phyloP scores from a whole-genome alignment of 1,140 invertebrate species.

The Trypoxylus dichotomus region DNA sequence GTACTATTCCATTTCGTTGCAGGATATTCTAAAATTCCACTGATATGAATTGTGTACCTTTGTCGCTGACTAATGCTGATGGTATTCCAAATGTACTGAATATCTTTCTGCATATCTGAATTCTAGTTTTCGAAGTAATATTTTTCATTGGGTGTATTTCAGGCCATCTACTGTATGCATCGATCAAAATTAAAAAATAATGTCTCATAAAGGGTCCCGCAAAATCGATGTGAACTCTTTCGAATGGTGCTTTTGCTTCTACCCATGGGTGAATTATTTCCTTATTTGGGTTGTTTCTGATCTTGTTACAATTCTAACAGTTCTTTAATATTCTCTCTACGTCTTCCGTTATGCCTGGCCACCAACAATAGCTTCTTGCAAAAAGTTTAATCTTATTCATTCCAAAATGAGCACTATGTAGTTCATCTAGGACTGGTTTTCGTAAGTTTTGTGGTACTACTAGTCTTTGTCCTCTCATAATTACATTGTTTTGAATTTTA shows the following conservation, averaged over 20 bases:
- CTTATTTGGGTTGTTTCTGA: constrained; percentile 36
- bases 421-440: constrained; percentile 34
- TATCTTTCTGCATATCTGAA: neutral
- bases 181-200: constrained; percentile 39
- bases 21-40: neutral
- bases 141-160: constrained; percentile 23
- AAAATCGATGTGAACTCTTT: neutral
- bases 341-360: constrained; percentile 26
- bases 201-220: neutral
- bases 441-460: constrained; percentile 19
- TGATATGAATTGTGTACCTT: neutral
- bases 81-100: constrained; percentile 3
- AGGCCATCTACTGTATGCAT: constrained; percentile 34
- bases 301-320: constrained; percentile 32
- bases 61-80: neutral
- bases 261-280: constrained; percentile 42
- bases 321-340: neutral
- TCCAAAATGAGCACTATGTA: constrained; percentile 31
- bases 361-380: constrained; percentile 32
- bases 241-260: constrained; percentile 24
- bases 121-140: neutral
- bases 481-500: neutral
- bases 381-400: neutral
- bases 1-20: neutral
- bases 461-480: neutral